Conservation (phyloP, 2,113 vertebrate species). For the Bufo gargarizans region DNA sequence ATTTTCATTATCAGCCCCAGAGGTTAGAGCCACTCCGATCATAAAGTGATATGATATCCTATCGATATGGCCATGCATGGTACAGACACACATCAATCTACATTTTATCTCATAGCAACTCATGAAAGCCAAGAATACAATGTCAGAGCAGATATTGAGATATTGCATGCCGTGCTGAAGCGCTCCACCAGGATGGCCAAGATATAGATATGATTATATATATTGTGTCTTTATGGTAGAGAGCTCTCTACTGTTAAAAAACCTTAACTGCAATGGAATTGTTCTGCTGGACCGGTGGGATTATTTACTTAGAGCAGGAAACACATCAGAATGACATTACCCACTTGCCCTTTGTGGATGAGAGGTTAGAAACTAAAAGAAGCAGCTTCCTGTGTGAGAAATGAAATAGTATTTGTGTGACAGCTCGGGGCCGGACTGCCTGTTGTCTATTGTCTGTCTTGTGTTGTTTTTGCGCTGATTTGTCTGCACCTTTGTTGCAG, state of each 20-base stretch:
- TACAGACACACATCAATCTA: neutral
- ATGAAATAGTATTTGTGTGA: constrained; percentile 30
- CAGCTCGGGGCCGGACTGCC: constrained; percentile 8
- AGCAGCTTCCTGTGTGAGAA: constrained; percentile 38
- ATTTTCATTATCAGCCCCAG: too few species aligned
- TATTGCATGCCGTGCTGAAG: neutral
- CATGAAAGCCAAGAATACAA: neutral
- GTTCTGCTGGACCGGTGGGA: neutral
- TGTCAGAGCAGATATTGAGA: neutral
- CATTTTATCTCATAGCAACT: neutral
- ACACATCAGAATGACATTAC: constrained; percentile 38
- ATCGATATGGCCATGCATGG: neutral
- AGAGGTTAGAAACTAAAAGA: constrained; percentile 40
- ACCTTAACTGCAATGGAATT: constrained; percentile 22
- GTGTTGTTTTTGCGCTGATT: constrained; percentile 26
- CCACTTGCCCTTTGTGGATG: constrained; percentile 33
- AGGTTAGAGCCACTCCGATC: too few species aligned
- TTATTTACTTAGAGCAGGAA: constrained; percentile 47
- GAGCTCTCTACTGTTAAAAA: constrained; percentile 50
- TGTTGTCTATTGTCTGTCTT: constrained; percentile 8
- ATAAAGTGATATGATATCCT: too few species aligned
- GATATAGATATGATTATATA: neutral
- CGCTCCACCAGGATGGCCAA: neutral
- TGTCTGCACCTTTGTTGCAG: constrained; percentile 35
- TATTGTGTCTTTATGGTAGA: constrained; percentile 13